Evolutionary conservation across 2,797 vertebrate species (phyloP), one percentile per base, ranked within the genome.

Genomic region (Meda fulgida): DNA sequence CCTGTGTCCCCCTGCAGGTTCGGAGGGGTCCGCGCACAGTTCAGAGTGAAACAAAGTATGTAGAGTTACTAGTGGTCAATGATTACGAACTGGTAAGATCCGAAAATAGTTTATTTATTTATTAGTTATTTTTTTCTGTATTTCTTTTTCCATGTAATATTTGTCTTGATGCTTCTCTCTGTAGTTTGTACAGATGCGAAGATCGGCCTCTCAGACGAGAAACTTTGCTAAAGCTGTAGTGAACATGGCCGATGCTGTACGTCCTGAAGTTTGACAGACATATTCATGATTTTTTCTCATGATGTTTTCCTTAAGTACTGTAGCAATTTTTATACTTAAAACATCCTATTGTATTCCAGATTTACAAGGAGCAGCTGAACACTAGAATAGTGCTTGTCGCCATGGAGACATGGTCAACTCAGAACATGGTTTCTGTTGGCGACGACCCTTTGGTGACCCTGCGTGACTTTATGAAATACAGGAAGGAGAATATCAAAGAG

Each of bases 351-450:
- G 80, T 21, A 81, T 85, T 78, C n/a, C 89, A 99, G 98, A 97
- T 99, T 92, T 99, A 96, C 92, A 99, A 98, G 93, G 97, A 98
- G 87, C 98, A 99, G 93, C 96, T 99, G 84, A 99, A 99, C 93
- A 99, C 98, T 8, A 96, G 97, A 87, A 97, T 99, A 36, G 96
- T 99, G 88, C 94, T 99, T 91, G 97, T 99, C 40, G 97, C 97
- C 92, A 99, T 99, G 97, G 98, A 99, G 93, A 99, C 97, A 0
- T 99, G 98, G 98, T 96, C 97, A 0, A 93, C 95, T 0, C 96
- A 97, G 88, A 97, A 99, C 91, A 96, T 96, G 92, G 95, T 99
- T 82, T 95, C 96, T 0, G 91, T 98, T 85, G 96, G 96, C 0
- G 93, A 95, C 0, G 96, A 99, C 84, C 95, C 97, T n/a, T 87